Evolutionary conservation across 2,888 invertebrate species (phyloP).

Genomic region (Agrochola circellaris): DNA sequence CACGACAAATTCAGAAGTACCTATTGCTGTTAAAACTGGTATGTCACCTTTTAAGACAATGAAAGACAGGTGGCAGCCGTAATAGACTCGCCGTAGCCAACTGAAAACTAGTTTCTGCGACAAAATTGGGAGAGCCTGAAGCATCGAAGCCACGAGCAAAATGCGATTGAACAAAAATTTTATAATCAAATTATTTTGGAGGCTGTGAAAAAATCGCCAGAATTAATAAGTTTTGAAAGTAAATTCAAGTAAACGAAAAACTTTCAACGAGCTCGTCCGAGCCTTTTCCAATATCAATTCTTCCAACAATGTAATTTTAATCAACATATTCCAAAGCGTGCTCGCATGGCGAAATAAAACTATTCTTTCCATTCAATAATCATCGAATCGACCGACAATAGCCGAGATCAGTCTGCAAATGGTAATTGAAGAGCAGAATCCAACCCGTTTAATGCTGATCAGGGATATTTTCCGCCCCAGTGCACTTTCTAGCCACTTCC

Average conservation of each 20-base stretch:
- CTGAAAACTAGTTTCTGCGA: not conserved
- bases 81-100: not conserved
- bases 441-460: slow-evolving; percentile 70
- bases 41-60: not conserved
- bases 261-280: not conserved
- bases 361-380: slow-evolving; percentile 72
- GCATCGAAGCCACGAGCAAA: not conserved
- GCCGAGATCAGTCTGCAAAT: slow-evolving; percentile 66
- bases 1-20: not conserved
- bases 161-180: not conserved
- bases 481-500: slow-evolving; percentile 69
- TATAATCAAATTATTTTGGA: slow-evolving; percentile 6
- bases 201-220: not conserved
- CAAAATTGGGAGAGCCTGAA: not conserved
- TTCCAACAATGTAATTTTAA: slow-evolving; percentile 43
- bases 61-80: not conserved
- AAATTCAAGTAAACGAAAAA: slow-evolving; percentile 25
- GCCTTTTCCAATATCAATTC: slow-evolving; percentile 16
- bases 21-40: not conserved
- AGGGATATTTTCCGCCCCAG: slow-evolving; percentile 67
- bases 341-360: slow-evolving; percentile 56
- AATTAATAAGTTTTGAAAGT: slow-evolving; percentile 7
- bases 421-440: slow-evolving; percentile 72
- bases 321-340: slow-evolving; percentile 42
- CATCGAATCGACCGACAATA: slow-evolving; percentile 67